Evolutionary conservation across 2,888 invertebrate species (phyloP).

Genomic region (Eudasyphora cyanicolor): DNA sequence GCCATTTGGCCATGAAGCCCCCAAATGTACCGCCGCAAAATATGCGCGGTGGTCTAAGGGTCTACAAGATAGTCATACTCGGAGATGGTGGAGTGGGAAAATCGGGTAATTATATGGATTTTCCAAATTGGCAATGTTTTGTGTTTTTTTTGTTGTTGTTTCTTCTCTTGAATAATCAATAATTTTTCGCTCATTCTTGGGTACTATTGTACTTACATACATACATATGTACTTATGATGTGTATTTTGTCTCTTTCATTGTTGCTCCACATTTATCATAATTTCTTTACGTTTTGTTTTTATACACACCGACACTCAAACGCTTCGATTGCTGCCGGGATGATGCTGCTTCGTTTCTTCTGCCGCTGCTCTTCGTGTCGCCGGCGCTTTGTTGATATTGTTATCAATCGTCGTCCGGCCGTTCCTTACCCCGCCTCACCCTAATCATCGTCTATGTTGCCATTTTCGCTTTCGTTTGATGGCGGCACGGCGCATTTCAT

Average conservation of each 20-base stretch:
- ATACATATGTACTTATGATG: background rate
- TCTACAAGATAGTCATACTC: constrained; percentile 94
- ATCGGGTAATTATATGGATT: constrained; percentile 86
- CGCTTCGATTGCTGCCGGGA: background rate
- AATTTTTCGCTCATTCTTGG: constrained; percentile 41
- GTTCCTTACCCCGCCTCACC: too few relatives aligned
- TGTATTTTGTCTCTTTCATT: too few relatives aligned
- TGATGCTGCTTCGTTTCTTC: constrained; percentile 13
- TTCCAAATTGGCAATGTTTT: background rate
- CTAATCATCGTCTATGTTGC: background rate
- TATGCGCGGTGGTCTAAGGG: constrained; percentile 85
- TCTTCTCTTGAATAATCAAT: constrained; percentile 60
- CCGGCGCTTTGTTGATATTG: constrained; percentile 21
- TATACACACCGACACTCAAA: background rate
- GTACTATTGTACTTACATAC: background rate
- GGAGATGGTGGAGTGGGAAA: constrained; percentile 97
- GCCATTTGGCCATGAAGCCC: constrained; percentile 68
- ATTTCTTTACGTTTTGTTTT: constrained; percentile 61
- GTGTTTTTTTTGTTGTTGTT: background rate
- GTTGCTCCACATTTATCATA: constrained; percentile 31
- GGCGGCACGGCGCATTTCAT: background rate
- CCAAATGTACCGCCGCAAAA: constrained; percentile 74
- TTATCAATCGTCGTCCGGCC: background rate
- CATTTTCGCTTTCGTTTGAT: constrained; percentile 55
- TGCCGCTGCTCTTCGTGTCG: constrained; percentile 16